These are phyloP conservation scores for Caranx ignobilis DNA, from an alignment of 2,113 vertebrate species.

Conservation along the genomic window DNA sequence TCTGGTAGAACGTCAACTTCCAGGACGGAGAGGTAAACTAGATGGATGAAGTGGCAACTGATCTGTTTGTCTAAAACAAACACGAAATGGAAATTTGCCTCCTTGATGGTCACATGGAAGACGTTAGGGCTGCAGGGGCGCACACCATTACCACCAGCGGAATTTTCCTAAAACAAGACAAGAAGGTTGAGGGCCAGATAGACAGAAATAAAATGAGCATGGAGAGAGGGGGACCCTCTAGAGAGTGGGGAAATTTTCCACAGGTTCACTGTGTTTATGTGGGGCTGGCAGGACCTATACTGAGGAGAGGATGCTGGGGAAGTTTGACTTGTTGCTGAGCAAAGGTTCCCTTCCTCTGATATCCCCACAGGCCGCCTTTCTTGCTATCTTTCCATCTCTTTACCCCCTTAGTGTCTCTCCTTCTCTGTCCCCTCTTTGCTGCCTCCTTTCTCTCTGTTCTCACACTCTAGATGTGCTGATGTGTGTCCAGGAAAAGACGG, in stretches of 20 bases:
- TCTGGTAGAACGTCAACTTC: slow-evolving; percentile 50
- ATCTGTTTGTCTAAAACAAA: slow-evolving; percentile 82
- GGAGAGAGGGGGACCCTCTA: slow-evolving; percentile 76
- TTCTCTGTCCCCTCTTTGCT: slow-evolving; percentile 25
- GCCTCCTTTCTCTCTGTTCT: slow-evolving; percentile 28
- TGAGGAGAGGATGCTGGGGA: slow-evolving; percentile 66
- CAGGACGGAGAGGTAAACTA: slow-evolving; percentile 64
- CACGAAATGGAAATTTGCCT: slow-evolving; percentile 77
- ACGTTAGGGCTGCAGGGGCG: slow-evolving; percentile 70
- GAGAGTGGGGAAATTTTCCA: slow-evolving; percentile 82
- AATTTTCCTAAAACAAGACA: slow-evolving; percentile 84
- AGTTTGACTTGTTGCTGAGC: slow-evolving; percentile 58
- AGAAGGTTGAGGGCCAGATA: slow-evolving; percentile 72
- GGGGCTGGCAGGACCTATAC: slow-evolving; percentile 69
- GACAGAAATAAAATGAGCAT: slow-evolving; percentile 77
- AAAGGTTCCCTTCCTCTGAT: slow-evolving; percentile 43
- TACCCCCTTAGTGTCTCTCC: background rate
- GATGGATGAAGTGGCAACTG: slow-evolving; percentile 79
- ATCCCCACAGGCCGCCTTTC: background rate
- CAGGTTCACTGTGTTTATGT: slow-evolving; percentile 77
- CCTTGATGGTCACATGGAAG: slow-evolving; percentile 72
- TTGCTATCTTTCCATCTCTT: slow-evolving; percentile 34
- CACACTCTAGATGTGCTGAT: slow-evolving; percentile 64
- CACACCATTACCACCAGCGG: slow-evolving; percentile 60
- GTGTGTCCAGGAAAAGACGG: slow-evolving; percentile 59